phyloP scores from a whole-genome alignment of 2,888 invertebrate species.

The Liodrosophila aerea region DNA sequence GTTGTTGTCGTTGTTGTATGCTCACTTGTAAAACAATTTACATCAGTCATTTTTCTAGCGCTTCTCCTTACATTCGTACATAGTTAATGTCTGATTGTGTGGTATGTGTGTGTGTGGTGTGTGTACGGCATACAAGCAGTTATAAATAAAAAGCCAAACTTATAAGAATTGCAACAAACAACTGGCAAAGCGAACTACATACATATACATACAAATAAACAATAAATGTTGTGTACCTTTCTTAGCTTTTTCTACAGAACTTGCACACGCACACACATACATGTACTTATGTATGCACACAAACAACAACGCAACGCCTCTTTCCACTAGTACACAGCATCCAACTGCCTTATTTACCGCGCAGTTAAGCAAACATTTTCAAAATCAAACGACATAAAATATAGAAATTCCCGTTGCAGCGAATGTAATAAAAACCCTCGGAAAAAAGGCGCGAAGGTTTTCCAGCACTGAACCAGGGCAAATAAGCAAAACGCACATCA shows the following conservation, averaged over 20 bases:
- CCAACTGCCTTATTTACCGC: not conserved
- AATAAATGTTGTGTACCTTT: constrained; percentile 68
- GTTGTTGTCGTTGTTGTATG: constrained; percentile 42
- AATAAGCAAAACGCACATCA: too few relatives aligned
- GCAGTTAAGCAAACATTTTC: constrained; percentile 32
- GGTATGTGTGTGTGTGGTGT: constrained; percentile 33
- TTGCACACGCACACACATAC: constrained; percentile 55
- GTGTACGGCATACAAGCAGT: constrained; percentile 53
- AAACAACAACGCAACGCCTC: constrained; percentile 29
- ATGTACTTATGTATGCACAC: constrained; percentile 21
- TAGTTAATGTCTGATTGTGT: constrained; percentile 31
- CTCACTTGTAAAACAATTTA: constrained; percentile 72
- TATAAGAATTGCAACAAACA: constrained; percentile 63
- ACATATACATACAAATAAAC: constrained; percentile 59
- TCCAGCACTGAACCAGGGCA: constrained; percentile 39
- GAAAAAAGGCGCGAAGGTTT: constrained; percentile 59
- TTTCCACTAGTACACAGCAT: not conserved
- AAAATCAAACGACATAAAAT: too few relatives aligned
- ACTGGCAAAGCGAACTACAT: constrained; percentile 47
- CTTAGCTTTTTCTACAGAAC: constrained; percentile 42
- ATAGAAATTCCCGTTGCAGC: too few relatives aligned
- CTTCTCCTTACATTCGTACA: constrained; percentile 45
- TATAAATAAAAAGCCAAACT: constrained; percentile 63
- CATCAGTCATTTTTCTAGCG: constrained; percentile 70
- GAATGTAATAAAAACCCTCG: constrained; percentile 11